A percentile compares a stretch with the other conserved stretches of the same genome.
These are phyloP conservation scores for Cephus nigrinus DNA, from an alignment of 2,888 invertebrate genomes.

Conservation along the genomic window DNA sequence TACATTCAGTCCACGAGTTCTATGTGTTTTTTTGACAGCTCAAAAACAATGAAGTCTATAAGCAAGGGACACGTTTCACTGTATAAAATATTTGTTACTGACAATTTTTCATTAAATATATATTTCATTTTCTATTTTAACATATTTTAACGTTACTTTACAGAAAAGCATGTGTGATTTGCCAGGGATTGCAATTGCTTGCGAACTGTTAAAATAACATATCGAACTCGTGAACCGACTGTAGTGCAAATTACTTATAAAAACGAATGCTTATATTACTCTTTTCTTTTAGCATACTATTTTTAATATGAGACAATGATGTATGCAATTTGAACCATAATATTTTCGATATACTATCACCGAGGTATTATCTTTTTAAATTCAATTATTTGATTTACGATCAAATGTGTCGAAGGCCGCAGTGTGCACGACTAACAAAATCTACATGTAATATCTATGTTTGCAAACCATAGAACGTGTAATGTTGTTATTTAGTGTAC, in stretches of 20 bases:
- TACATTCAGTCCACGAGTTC: neutral
- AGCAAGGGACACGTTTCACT: too few species aligned
- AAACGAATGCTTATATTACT: neutral
- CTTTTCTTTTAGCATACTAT: neutral
- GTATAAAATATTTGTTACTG: too few species aligned
- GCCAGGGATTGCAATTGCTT: too few species aligned
- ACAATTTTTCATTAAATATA: too few species aligned
- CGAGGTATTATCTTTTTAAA: neutral
- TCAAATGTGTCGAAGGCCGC: neutral
- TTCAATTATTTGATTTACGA: neutral
- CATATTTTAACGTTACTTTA: too few species aligned
- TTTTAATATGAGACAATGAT: neutral
- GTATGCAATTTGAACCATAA: neutral
- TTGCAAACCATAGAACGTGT: neutral
- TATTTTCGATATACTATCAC: neutral
- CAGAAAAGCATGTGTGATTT: too few species aligned
- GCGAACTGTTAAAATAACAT: too few species aligned
- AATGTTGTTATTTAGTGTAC: neutral
- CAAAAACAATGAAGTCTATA: too few species aligned
- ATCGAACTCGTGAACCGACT: too few species aligned
- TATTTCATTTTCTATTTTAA: too few species aligned
- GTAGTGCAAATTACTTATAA: neutral
- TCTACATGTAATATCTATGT: neutral
- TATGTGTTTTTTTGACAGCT: too few species aligned
- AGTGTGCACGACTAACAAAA: neutral